Conservation (phyloP, 2,113 vertebrate species). For the Xenopus laevis region DNA sequence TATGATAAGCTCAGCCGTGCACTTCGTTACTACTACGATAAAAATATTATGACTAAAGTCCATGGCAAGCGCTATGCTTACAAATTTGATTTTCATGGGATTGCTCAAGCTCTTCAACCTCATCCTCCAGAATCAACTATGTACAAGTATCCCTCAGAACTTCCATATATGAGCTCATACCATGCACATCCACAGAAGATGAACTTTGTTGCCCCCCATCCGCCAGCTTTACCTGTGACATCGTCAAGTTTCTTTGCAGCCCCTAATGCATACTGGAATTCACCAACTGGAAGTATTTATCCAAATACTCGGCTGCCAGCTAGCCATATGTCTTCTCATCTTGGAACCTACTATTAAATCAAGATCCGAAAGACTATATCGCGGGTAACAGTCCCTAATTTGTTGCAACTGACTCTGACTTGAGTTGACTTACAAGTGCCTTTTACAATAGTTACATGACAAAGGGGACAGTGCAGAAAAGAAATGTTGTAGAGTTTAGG, state of each 20-base stretch:
- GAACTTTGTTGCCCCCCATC: conserved; percentile 82
- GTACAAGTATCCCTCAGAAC: conserved; percentile 84
- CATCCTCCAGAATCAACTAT: conserved; percentile 80
- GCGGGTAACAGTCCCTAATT: conserved; percentile 28
- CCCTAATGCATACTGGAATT: conserved; percentile 84
- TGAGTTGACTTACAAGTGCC: conserved; percentile 63
- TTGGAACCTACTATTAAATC: conserved; percentile 82
- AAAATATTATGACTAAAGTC: conserved; percentile 92
- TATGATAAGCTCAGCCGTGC: conserved; percentile 87
- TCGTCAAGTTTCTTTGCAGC: conserved; percentile 79
- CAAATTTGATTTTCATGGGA: conserved; percentile 90
- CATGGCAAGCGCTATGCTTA: conserved; percentile 87
- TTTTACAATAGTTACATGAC: conserved; percentile 48
- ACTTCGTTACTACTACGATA: conserved; percentile 86
- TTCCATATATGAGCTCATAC: conserved; percentile 83
- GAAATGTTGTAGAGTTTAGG: conserved; percentile 52
- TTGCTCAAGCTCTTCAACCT: conserved; percentile 83
- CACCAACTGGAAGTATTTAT: conserved; percentile 78
- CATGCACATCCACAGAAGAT: conserved; percentile 84
- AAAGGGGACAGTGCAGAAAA: conserved; percentile 47
- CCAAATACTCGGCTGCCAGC: conserved; percentile 76
- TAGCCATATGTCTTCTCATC: conserved; percentile 81
- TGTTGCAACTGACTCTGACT: conserved; percentile 50
- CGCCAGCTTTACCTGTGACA: conserved; percentile 74
- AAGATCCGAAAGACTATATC: conserved; percentile 45